Base-by-base conservation (phyloP, 2,113 vertebrate genomes). In the Fukomys damarensis region DNA sequence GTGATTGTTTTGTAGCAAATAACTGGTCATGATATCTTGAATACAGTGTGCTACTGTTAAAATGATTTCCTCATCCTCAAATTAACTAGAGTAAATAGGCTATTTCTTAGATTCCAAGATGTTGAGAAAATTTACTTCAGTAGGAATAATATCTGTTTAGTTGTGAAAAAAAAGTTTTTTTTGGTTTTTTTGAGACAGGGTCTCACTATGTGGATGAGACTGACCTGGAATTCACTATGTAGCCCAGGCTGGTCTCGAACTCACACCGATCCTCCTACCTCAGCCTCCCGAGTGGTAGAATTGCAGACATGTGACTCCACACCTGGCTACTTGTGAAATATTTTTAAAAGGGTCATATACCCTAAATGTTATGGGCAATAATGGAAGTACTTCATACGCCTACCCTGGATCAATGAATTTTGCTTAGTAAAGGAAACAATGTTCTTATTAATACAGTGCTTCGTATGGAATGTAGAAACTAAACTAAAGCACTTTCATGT, bases 351-450 rank as follows among this genome's bases (percentile, higher is more conserved):
- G 0, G 19, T 61, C 95, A 87, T 90, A 77, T 82, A 96, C 63
- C 86, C 10, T 81, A 89, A 92, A 90, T 94, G 28, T 3, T 85
- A 28, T 84, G 19, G 26, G 4, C n/a, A 96, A 0, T 61, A 35
- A 2, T 95, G n/a, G 54, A 96, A 97, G 82, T 94, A 94, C 17
- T 76, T 28, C 1, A 46, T 89, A 66, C 72, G 58, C 12, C 92
- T 97, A 66, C 32, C 20, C 97, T 22, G 0, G 66, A 83, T 95
- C 91, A 92, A 72, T 93, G 95, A 94, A 17, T 97, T 96, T 95
- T 79, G 13, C 87, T 82, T 90, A 70, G 16, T 65, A 66, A 65
- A 89, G 16, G 28, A 96, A 85, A 61, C 12, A 38, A 61, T 79
- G 2, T 93, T 88, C 56, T 76, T 83, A 79, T 20, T 38, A 79